Percentiles rank a stretch among this genome's conserved stretches.
Evolutionary conservation across 2,888 invertebrate genomes (phyloP).

Genomic region (Mylabris sibirica): DNA sequence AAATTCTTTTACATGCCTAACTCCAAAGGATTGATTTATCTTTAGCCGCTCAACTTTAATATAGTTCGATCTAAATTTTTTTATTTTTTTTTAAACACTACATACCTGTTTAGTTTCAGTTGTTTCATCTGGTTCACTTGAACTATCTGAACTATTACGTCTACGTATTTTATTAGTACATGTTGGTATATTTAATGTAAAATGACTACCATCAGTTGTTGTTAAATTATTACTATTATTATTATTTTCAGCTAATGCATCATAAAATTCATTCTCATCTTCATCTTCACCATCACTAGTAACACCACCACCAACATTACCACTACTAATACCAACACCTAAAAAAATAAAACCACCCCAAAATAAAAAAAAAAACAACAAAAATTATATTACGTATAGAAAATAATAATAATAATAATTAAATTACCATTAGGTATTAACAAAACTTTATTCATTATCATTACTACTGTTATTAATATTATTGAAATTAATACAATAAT

Average conservation of each 20-base stretch:
- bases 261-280: slow-evolving; percentile 80
- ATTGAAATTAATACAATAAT: no score
- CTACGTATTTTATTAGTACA: slow-evolving; percentile 48
- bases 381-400: no score
- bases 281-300: slow-evolving; percentile 74
- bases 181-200: slow-evolving; percentile 73
- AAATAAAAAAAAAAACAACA: no score
- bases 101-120: slow-evolving; percentile 60
- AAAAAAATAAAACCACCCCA: no score
- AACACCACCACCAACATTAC: neutral
- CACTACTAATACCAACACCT: neutral
- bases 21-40: no score
- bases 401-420: neutral
- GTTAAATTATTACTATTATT: slow-evolving; percentile 52
- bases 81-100: no score
- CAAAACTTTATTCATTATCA: neutral
- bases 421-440: neutral
- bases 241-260: slow-evolving; percentile 61
- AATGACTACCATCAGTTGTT: slow-evolving; percentile 53
- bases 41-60: no score
- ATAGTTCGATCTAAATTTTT: no score
- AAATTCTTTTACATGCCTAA: no score
- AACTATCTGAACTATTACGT: slow-evolving; percentile 62
- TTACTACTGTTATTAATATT: neutral
- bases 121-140: slow-evolving; percentile 64